Base-by-base conservation (phyloP, 2,888 invertebrate species). In the Lasioglossum marginatum region DNA sequence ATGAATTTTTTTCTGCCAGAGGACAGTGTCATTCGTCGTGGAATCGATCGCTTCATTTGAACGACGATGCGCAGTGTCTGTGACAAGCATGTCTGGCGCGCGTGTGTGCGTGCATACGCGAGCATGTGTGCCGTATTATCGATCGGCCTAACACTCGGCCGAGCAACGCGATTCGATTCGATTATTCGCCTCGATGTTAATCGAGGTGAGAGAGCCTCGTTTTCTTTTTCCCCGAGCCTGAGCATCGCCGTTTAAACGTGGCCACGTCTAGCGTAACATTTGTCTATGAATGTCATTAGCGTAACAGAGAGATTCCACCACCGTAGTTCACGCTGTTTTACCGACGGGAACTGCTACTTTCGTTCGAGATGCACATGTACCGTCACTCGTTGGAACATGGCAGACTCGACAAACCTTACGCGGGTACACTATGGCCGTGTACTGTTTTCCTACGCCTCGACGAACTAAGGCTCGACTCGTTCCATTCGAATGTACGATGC, bases 1-100 rank as follows among this genome's bases (percentile, higher is more conserved):
- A 68, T 34, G 66, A 31, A 68, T 68, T 77, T 80, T 80, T 66
- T 74, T 80, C 48, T n/a, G 48, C 68, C 71, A 84, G 87, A 86
- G 89, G 80, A 87, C 82, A 83, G 82, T 86, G 86, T 70, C 78
- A 70, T 79, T 90, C 79, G 88, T 87, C 87, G 84, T 31, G 63
- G 84, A 84, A 90, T 90, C 86, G 88, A 89, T 89, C 84, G 86
- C 86, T 82, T 92, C 87, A 91, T 92, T 93, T 92, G 92, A 92
- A 93, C 91, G 93, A 90, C 92, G 92, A 92, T 92, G 91, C 92
- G 92, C 92, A 90, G 92, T 90, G 90, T 68, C 77, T 77, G 60
- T 66, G 80, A 82, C 77, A 82, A 82, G 80, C 79, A 76, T 89
- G 89, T 66, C 40, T 86, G 88, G 87, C 79, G 83, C 88, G 88